These are phyloP conservation scores for Mirounga angustirostris DNA, from an alignment of 2,113 vertebrate species.

Conservation along the genomic window DNA sequence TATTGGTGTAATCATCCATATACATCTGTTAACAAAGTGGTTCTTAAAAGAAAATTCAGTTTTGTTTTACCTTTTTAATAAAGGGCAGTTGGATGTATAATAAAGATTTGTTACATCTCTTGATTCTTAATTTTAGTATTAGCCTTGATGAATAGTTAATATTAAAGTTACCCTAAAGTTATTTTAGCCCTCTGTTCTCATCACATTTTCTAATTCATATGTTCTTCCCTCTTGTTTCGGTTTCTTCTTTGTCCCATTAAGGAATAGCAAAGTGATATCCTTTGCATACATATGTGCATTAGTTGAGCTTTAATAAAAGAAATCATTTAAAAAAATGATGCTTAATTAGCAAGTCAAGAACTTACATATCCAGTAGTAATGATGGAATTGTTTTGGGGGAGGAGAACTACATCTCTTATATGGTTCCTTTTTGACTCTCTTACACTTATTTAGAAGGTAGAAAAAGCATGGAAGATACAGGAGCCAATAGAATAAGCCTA, in stretches of 20 bases:
- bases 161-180: neutral
- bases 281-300: neutral
- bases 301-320: neutral
- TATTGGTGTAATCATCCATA: neutral
- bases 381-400: neutral
- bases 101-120: neutral
- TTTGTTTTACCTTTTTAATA: slow-evolving; percentile 30
- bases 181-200: neutral
- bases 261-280: neutral
- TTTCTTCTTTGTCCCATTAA: slow-evolving; percentile 33
- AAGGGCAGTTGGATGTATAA: neutral
- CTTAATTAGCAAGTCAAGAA: neutral
- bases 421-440: neutral
- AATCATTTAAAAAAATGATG: neutral
- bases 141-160: neutral
- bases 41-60: slow-evolving; percentile 13
- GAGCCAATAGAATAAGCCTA: neutral
- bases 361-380: neutral
- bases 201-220: slow-evolving; percentile 19
- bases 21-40: neutral
- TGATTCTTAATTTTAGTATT: slow-evolving; percentile 5
- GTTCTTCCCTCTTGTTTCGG: neutral
- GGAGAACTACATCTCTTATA: neutral
- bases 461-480: neutral
- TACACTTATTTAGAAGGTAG: neutral